Evolutionary conservation across 2,797 vertebrate genomes (phyloP).

Genomic region (Bucorvus abyssinicus): DNA sequence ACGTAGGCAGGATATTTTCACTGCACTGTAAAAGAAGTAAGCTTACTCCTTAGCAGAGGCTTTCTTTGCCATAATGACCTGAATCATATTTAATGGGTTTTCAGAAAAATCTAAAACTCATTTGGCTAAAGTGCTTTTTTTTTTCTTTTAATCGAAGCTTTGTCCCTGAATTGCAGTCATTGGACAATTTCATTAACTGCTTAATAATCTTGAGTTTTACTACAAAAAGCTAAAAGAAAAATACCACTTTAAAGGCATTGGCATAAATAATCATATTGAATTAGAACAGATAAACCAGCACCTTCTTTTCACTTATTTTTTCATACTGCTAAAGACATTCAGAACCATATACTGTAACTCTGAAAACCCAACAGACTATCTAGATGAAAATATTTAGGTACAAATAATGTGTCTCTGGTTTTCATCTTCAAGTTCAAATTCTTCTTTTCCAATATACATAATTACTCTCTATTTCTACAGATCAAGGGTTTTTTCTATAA

Average conservation of each 20-base stretch:
- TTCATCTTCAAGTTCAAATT: neutral
- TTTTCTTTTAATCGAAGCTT: neutral
- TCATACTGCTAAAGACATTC: neutral
- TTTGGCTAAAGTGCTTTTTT: neutral
- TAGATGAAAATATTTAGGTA: neutral
- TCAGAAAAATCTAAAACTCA: neutral
- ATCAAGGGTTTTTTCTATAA: neutral
- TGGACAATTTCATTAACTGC: neutral
- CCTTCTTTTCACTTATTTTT: neutral
- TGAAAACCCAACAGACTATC: neutral
- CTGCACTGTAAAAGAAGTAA: neutral
- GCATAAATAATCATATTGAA: neutral
- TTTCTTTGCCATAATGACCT: neutral
- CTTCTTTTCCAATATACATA: neutral
- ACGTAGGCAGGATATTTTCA: neutral
- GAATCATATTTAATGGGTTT: neutral
- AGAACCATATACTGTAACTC: neutral
- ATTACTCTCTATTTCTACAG: neutral
- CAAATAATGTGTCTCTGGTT: neutral
- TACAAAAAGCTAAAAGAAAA: neutral
- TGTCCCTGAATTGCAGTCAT: neutral
- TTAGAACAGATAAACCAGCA: neutral
- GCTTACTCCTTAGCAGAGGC: neutral
- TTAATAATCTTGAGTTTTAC: neutral
- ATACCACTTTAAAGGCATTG: neutral